A percentile compares a stretch with the other conserved stretches of the same genome.
Conservation (phyloP, 1,140 invertebrate genomes). For the Ylistrum balloti region DNA sequence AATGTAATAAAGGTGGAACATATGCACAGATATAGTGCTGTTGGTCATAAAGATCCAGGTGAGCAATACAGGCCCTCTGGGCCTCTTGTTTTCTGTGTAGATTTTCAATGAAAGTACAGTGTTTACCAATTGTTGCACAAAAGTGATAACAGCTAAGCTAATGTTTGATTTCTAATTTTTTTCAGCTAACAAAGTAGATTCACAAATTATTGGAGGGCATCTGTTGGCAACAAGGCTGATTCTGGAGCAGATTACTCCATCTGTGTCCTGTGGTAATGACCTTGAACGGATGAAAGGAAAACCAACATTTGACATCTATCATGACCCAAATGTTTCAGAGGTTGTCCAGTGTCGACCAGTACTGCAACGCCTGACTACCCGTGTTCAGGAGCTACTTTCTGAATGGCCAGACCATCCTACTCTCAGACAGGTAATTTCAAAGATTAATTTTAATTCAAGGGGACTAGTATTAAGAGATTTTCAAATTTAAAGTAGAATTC, state of each 20-base stretch:
- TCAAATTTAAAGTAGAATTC: too few species aligned
- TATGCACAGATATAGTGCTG: too few species aligned
- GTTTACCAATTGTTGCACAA: too few species aligned
- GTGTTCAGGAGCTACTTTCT: conserved; percentile 87
- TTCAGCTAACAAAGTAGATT: conserved; percentile 66
- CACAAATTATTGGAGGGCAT: conserved; percentile 73
- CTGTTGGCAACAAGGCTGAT: conserved; percentile 63
- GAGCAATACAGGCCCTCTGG: too few species aligned
- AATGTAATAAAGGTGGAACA: too few species aligned
- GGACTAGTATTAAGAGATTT: too few species aligned
- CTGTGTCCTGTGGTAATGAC: background rate
- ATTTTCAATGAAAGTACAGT: too few species aligned
- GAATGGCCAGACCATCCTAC: conserved; percentile 96
- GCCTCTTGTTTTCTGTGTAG: too few species aligned
- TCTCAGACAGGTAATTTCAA: conserved; percentile 86
- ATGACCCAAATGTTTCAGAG: conserved; percentile 91
- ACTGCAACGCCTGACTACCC: conserved; percentile 86
- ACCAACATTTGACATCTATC: conserved; percentile 90
- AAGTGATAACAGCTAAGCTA: too few species aligned
- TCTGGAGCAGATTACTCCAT: conserved; percentile 52
- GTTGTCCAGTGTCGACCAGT: conserved; percentile 88
- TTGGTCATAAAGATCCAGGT: too few species aligned
- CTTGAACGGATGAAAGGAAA: background rate
- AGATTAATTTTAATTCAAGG: too few species aligned
- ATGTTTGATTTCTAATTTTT: too few species aligned